Conservation (phyloP, 2,888 invertebrate genomes). For the Argyresthia albistria region DNA sequence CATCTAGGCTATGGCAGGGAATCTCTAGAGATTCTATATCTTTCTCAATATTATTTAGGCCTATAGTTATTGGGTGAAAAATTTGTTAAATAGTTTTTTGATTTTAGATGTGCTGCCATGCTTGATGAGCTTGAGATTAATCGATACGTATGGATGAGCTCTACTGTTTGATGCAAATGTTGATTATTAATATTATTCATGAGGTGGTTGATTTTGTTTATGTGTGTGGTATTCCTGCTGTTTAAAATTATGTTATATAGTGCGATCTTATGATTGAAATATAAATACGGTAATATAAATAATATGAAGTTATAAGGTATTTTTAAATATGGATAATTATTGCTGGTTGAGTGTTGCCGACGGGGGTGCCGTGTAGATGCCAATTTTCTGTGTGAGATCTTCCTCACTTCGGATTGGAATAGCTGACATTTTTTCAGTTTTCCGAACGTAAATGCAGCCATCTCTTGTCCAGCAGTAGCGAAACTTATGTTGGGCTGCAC, state of each 20-base stretch:
- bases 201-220: not conserved
- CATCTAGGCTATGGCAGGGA: no score
- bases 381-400: not conserved
- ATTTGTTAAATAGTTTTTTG: not conserved
- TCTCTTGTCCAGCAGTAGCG: constrained; percentile 2
- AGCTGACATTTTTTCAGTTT: not conserved
- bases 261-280: not conserved
- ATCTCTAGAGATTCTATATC: not conserved
- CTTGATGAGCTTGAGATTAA: not conserved
- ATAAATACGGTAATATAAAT: not conserved
- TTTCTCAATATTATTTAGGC: not conserved
- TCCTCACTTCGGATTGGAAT: not conserved
- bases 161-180: not conserved
- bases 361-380: not conserved
- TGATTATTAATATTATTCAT: not conserved
- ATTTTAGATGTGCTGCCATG: not conserved
- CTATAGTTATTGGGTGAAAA: not conserved
- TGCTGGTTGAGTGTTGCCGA: not conserved
- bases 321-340: not conserved
- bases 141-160: not conserved
- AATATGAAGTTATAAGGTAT: not conserved
- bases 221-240: not conserved
- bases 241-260: not conserved
- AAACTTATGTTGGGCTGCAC: not conserved
- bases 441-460: not conserved